Evolutionary conservation across 2,113 vertebrate genomes (phyloP).

Genomic region (Glaucomys volans): DNA sequence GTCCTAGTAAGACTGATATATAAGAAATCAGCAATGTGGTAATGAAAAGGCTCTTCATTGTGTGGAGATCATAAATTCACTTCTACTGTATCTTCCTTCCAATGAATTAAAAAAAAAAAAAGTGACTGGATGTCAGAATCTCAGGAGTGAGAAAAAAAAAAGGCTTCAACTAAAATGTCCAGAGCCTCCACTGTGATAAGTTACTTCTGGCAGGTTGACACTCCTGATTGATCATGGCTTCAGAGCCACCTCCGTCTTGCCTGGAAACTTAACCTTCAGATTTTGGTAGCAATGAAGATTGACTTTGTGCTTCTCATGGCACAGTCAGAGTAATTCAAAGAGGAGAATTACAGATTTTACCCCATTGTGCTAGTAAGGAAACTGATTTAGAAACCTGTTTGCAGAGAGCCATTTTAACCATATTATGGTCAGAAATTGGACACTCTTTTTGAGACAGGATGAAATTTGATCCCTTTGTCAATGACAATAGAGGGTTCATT

Average conservation of each 20-base stretch:
- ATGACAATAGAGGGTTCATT: slow-evolving; percentile 74
- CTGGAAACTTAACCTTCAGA: slow-evolving; percentile 84
- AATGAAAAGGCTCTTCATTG: slow-evolving; percentile 49
- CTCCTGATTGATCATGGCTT: slow-evolving; percentile 74
- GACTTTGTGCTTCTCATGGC: slow-evolving; percentile 80
- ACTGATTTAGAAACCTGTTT: slow-evolving; percentile 82
- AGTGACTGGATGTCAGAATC: slow-evolving; percentile 58
- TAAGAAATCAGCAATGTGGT: slow-evolving; percentile 17
- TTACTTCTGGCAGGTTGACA: slow-evolving; percentile 84
- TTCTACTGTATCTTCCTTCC: slow-evolving; percentile 1
- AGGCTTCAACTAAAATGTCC: slow-evolving; percentile 35
- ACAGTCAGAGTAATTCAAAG: slow-evolving; percentile 79
- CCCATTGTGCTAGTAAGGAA: slow-evolving; percentile 70
- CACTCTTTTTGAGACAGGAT: slow-evolving; percentile 63
- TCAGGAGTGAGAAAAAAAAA: slow-evolving; percentile 48
- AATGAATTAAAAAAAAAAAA: slow-evolving; percentile 50
- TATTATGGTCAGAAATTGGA: slow-evolving; percentile 74
- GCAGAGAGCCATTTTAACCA: slow-evolving; percentile 74
- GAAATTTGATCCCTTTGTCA: slow-evolving; percentile 81
- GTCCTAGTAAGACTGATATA: background rate
- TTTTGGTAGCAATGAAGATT: slow-evolving; percentile 78
- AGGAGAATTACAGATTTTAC: slow-evolving; percentile 72
- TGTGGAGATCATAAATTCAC: background rate
- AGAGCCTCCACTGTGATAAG: slow-evolving; percentile 44
- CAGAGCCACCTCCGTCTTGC: slow-evolving; percentile 67